A percentile compares a stretch with the other conserved stretches of the same genome.
phyloP scores from a whole-genome alignment of 2,888 invertebrate species.

The Barypeithes pellucidus region DNA sequence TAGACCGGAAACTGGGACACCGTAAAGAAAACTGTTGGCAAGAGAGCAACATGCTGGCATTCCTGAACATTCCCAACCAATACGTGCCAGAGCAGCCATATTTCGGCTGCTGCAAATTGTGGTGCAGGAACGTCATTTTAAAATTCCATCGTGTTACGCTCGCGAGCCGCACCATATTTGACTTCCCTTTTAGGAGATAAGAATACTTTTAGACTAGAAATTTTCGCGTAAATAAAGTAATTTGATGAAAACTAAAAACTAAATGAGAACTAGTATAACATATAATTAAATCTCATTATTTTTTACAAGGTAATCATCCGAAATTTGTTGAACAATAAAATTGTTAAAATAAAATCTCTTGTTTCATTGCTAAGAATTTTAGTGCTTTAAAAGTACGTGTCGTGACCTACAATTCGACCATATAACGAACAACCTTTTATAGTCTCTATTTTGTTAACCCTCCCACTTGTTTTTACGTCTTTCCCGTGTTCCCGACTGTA shows the following conservation, averaged over 20 bases:
- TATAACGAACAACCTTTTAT: neutral
- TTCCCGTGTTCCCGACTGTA: constrained; percentile 6
- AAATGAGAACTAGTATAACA: no score
- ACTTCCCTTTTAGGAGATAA: neutral
- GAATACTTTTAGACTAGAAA: neutral
- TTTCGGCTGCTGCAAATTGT: constrained; percentile 23
- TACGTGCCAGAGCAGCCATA: constrained; percentile 18
- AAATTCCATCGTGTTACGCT: constrained; percentile 2
- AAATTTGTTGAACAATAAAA: no score
- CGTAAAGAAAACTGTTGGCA: constrained; percentile 1
- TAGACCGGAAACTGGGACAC: neutral
- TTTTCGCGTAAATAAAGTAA: neutral
- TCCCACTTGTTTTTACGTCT: constrained; percentile 9
- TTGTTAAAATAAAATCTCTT: no score
- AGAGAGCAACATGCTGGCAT: constrained; percentile 14
- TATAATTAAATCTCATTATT: no score
- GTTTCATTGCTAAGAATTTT: no score
- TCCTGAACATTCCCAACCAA: constrained; percentile 6
- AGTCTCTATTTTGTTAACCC: neutral
- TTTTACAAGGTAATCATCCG: no score
- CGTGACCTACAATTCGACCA: no score
- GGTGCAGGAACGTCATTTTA: constrained; percentile 22
- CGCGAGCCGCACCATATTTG: neutral
- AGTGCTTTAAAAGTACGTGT: no score
- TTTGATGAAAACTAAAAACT: no score